Base-by-base conservation (phyloP, 2,888 invertebrate genomes). In the Cactoblastis cactorum region DNA sequence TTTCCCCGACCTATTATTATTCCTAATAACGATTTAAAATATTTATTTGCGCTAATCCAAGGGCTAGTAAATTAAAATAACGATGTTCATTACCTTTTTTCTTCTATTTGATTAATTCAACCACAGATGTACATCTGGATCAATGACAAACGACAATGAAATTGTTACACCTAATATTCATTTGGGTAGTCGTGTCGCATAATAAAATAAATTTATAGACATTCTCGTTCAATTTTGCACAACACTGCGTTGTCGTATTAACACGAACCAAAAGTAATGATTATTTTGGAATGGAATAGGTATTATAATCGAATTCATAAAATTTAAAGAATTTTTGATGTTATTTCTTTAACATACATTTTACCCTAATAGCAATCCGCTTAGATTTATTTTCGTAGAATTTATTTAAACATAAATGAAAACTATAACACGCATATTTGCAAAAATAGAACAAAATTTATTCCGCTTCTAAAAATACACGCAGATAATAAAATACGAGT, bases 281-380 rank as follows among this genome's bases (percentile, higher is more conserved):
- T 12, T 39, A 49, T 49, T 41, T 33, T 14, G 28, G 39, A 49
- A 28, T 39, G 9, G 32, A 11, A 22, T 33, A 49, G n/a, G 33
- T 35, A 28, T 17, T n/a, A 24, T 24, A 24, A 48, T 48, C 35
- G 35, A 38, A 48, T 17, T 28, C 48, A n/a, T n/a, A n/a, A n/a
- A 48, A 48, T 38, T 28, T 38, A 19, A 34, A 24, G 32, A 49
- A 41, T 41, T 4, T 34, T 6, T 14, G 11, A 49, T 5, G 33
- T 34, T 12, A 32, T 49, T 39, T 45, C 18, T 37, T n/a, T n/a
- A 24, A 34, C 24, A 47, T 24, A 11, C 28, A 48, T 48, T 15
- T 18, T 14, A 38, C 17, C 28, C 22, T 48, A 48, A 48, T 48
- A 15, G 38, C 15, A 38, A 38, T 48, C 6, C 18, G 34, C 11